Conservation (phyloP, 2,113 vertebrate species). For the Crotalus tigris region DNA sequence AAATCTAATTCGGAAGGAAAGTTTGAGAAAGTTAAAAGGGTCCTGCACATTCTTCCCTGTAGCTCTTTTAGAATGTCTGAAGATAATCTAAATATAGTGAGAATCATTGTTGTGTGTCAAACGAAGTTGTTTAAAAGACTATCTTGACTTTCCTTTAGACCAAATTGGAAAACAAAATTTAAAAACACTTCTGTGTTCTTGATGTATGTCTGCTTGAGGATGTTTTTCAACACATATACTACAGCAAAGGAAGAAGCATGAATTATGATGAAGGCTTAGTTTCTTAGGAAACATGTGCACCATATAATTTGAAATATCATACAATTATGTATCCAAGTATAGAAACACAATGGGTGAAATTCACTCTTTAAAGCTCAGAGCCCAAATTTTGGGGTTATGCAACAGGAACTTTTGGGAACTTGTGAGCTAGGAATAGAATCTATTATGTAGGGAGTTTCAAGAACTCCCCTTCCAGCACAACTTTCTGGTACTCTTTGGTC, state of each 20-base stretch:
- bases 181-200: background rate
- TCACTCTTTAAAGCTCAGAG: background rate
- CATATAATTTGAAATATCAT: conserved; percentile 29
- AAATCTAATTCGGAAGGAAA: background rate
- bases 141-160: background rate
- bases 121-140: background rate
- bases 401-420: background rate
- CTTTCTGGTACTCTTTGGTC: background rate
- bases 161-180: background rate
- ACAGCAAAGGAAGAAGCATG: background rate
- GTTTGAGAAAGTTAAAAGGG: background rate
- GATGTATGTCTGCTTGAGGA: background rate
- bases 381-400: background rate
- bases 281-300: conserved; percentile 22
- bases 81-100: background rate
- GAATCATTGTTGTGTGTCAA: background rate
- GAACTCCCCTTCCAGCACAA: background rate
- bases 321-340: conserved; percentile 24
- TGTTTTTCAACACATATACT: background rate
- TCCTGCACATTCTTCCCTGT: background rate
- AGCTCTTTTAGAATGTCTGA: background rate
- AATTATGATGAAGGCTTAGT: background rate
- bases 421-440: conserved; percentile 6
- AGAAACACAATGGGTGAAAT: conserved; percentile 28
- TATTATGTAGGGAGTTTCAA: background rate